phyloP scores from a whole-genome alignment of 1,140 invertebrate genomes.

The Trichomalopsis sarcophagae region DNA sequence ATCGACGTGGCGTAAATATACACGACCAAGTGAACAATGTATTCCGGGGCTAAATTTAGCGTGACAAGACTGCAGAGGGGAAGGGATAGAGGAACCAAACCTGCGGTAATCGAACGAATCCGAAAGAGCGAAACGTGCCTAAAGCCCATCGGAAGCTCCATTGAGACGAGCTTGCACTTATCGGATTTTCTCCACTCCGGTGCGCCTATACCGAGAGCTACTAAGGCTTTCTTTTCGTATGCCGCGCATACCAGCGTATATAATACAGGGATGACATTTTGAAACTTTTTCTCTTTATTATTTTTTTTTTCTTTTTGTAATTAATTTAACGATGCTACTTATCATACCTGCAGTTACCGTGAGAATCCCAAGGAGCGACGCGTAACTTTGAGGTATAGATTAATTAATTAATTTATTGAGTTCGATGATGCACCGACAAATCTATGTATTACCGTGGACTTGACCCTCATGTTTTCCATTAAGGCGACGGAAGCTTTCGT shows the following conservation, averaged over 20 bases:
- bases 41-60: neutral
- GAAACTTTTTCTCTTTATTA: neutral
- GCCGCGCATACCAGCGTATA: neutral
- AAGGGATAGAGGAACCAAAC: neutral
- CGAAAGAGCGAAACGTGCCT: conserved; percentile 28
- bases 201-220: neutral
- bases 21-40: neutral
- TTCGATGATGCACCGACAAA: neutral
- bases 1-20: neutral
- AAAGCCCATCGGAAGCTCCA: conserved; percentile 8
- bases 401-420: conserved; percentile 10
- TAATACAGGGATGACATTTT: neutral
- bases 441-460: conserved; percentile 24
- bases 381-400: neutral
- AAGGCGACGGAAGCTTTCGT: neutral
- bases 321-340: too few species aligned
- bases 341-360: neutral
- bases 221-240: neutral
- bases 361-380: too few species aligned
- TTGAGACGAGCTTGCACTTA: neutral
- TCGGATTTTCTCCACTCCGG: conserved; percentile 13
- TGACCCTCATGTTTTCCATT: conserved; percentile 8
- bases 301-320: conserved; percentile 1
- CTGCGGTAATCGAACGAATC: conserved; percentile 15
- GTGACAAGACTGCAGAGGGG: neutral